Evolutionary conservation across 2,113 vertebrate species (phyloP).

Genomic region (Ramphastos sulfuratus): DNA sequence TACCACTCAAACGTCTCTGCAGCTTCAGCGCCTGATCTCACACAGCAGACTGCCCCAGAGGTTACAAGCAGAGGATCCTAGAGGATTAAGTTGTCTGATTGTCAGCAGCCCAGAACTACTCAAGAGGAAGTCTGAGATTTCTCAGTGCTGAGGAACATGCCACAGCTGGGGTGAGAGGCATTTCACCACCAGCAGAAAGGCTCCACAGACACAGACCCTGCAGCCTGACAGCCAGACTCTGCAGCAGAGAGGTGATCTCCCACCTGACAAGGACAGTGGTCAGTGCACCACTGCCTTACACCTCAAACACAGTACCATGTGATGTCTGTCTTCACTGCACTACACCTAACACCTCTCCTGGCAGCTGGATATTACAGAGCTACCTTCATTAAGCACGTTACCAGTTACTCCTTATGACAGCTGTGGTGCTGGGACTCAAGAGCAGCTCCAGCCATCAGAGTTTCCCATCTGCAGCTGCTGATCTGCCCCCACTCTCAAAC

Average conservation of each 20-base stretch:
- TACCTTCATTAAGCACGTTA: neutral
- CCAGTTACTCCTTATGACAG: neutral
- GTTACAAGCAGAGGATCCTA: neutral
- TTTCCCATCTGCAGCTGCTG: neutral
- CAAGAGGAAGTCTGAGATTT: neutral
- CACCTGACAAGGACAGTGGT: neutral
- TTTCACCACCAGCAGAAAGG: neutral
- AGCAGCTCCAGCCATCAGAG: fast-evolving
- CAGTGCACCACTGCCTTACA: neutral
- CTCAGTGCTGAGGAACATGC: neutral
- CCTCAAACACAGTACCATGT: fast-evolving
- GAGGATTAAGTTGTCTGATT: neutral
- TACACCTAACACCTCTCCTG: fast-evolving
- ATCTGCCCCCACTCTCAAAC: neutral
- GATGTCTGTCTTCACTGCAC: neutral
- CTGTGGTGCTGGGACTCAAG: neutral
- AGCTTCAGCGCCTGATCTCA: neutral
- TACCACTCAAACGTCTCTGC: neutral
- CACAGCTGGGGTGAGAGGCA: neutral
- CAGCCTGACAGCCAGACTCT: neutral
- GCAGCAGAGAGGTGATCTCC: neutral
- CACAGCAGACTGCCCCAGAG: neutral
- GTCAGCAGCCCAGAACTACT: neutral
- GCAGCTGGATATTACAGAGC: neutral
- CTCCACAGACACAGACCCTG: fast-evolving